Percentiles rank a stretch among this genome's conserved stretches.
Conservation (phyloP, 2,888 invertebrate genomes). For the Eretmocerus hayati region DNA sequence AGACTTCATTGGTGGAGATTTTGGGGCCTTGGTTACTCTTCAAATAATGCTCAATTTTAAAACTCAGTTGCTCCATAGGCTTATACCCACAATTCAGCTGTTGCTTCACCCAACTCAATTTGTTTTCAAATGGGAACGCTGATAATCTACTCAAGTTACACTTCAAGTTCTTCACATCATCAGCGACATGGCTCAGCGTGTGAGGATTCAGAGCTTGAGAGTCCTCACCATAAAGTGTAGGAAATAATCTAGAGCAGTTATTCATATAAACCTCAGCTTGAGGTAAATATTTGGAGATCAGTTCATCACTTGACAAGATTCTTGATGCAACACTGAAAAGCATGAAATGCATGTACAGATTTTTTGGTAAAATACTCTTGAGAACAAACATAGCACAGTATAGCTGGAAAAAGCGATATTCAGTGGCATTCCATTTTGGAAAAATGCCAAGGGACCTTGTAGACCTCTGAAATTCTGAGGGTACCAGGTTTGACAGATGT, state of each 20-base stretch:
- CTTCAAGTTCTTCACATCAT: background rate
- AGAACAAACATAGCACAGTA: conserved; percentile 27
- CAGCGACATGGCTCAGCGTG: background rate
- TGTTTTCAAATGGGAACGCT: too few relatives aligned
- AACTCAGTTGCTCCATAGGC: too few relatives aligned
- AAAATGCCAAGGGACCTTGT: conserved; percentile 11
- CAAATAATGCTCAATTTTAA: too few relatives aligned
- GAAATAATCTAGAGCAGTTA: background rate
- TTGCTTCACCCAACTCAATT: too few relatives aligned
- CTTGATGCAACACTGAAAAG: background rate
- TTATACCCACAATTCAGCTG: too few relatives aligned
- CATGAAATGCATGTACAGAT: background rate
- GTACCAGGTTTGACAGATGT: conserved; percentile 11
- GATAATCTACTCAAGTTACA: background rate
- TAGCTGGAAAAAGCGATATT: conserved; percentile 20
- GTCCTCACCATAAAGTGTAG: background rate
- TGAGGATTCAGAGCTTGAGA: background rate
- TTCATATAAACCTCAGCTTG: background rate
- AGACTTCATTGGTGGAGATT: too few relatives aligned
- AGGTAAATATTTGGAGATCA: background rate
- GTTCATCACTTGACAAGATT: background rate
- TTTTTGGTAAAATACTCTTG: conserved; percentile 10
- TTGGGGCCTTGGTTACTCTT: too few relatives aligned
- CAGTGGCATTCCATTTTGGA: conserved; percentile 20
- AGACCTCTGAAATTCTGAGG: conserved; percentile 20